Base-by-base conservation (phyloP, 2,888 invertebrate species). In the Cartodere bifasciata region DNA sequence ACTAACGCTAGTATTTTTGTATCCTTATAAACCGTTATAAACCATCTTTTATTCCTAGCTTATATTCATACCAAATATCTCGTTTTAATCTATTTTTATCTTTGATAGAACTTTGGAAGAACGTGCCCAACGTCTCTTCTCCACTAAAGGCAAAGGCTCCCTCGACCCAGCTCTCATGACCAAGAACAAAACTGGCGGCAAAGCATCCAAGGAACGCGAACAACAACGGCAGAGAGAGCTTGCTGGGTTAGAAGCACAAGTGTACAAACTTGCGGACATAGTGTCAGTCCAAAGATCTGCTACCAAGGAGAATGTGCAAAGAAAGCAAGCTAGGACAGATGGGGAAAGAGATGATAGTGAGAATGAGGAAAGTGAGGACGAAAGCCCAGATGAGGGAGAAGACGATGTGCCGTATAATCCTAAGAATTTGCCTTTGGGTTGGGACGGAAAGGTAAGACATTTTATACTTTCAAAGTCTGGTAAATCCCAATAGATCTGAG, bases 401-500 rank as follows among this genome's bases (percentile, higher is more conserved):
- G 88, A 92, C 40, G 92, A 94, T 52, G 88, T 97, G 16, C 97
- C 97, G 0, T 98, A 98, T 60, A 99, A 99, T 65, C 98, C 98
- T 0, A 99, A 99, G 64, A 99, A 99, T 64, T 64, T 99, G 32
- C 98, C 98, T 0, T 73, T 99, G 0, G 98, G 97, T 0, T 98
- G 95, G 95, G 97, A 97, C 62, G 95, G 95, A 32, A 97, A 95
- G 67, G 81, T 79, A 51, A 42, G 27, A 13, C 9, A 9, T n/a
- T n/a, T n/a, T n/a, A n/a, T n/a, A n/a, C n/a, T n/a, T n/a, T n/a
- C n/a, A n/a, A n/a, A n/a, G n/a, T n/a, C n/a, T n/a, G n/a, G n/a
- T n/a, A n/a, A n/a, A n/a, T n/a, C n/a, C n/a, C n/a, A n/a, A n/a
- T n/a, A n/a, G n/a, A n/a, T n/a, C n/a, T n/a, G n/a, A n/a, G n/a